Conservation (phyloP, 2,113 vertebrate species). For the Dromaius novaehollandiae region DNA sequence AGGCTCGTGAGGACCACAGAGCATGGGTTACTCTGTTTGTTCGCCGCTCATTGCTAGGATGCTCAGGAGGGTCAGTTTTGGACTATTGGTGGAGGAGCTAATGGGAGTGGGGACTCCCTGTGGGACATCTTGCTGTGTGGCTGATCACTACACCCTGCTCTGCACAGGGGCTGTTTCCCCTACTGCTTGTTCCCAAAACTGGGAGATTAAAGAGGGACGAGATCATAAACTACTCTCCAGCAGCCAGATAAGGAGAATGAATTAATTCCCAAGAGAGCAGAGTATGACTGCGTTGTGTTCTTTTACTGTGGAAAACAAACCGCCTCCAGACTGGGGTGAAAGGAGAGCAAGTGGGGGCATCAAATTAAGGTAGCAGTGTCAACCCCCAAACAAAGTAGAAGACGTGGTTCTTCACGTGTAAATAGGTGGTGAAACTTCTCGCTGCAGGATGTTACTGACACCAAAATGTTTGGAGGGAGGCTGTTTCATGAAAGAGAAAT, state of each 20-base stretch:
- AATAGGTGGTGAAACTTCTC: background rate
- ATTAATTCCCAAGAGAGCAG: background rate
- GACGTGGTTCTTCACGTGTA: background rate
- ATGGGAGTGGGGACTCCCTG: background rate
- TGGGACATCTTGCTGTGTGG: background rate
- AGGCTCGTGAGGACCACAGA: background rate
- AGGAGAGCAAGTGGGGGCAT: background rate
- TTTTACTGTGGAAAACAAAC: background rate
- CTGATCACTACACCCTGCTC: background rate
- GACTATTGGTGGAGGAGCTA: no score
- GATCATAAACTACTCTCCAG: background rate
- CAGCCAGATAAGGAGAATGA: background rate
- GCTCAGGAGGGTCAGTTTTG: no score
- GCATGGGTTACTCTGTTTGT: no score
- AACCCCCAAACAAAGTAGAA: background rate
- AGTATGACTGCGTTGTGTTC: background rate
- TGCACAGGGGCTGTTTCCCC: accelerated
- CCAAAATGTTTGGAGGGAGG: background rate
- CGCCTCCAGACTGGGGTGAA: background rate
- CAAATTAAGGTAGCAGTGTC: background rate
- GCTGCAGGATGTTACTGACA: background rate
- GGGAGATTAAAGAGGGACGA: background rate
- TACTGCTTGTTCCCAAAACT: background rate
- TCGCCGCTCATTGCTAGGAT: no score
- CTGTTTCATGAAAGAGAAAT: background rate